Conservation (phyloP, 2,113 vertebrate species). For the Cinclus mexicanus region DNA sequence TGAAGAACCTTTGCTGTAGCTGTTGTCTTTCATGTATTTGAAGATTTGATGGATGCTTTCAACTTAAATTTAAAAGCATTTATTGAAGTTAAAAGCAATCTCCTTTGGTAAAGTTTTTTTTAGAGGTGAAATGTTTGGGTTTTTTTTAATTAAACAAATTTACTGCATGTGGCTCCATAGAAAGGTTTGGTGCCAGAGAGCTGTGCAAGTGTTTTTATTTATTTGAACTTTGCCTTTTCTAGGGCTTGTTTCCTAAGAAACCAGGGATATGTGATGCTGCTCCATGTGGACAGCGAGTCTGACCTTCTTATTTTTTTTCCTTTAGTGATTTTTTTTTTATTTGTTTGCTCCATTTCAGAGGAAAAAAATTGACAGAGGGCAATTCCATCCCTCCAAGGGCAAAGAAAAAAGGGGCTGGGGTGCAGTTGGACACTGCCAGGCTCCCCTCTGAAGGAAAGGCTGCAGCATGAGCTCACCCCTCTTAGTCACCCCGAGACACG, state of each 20-base stretch:
- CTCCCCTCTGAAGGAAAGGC: not conserved
- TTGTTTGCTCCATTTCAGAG: not conserved
- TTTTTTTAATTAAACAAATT: not conserved
- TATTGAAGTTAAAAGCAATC: not conserved
- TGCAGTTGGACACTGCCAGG: not conserved
- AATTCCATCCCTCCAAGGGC: not conserved
- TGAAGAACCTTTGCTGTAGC: not conserved
- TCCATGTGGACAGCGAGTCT: not conserved
- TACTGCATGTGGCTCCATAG: not conserved
- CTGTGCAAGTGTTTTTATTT: not conserved
- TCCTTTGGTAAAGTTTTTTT: not conserved
- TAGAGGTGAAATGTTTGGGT: not conserved
- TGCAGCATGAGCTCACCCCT: slow-evolving; percentile 5
- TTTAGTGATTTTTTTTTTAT: not conserved
- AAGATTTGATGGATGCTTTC: not conserved
- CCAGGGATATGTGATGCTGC: not conserved
- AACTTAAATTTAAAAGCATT: not conserved
- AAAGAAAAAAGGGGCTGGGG: not conserved
- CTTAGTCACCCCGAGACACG: not conserved
- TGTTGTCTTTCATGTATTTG: not conserved
- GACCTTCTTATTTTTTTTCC: not conserved
- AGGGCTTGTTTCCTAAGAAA: slow-evolving; percentile 40
- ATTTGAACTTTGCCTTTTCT: slow-evolving; percentile 42
- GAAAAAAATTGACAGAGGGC: not conserved
- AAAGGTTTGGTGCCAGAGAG: not conserved